phyloP scores from a whole-genome alignment of 2,113 vertebrate genomes.

The Marmota monax region DNA sequence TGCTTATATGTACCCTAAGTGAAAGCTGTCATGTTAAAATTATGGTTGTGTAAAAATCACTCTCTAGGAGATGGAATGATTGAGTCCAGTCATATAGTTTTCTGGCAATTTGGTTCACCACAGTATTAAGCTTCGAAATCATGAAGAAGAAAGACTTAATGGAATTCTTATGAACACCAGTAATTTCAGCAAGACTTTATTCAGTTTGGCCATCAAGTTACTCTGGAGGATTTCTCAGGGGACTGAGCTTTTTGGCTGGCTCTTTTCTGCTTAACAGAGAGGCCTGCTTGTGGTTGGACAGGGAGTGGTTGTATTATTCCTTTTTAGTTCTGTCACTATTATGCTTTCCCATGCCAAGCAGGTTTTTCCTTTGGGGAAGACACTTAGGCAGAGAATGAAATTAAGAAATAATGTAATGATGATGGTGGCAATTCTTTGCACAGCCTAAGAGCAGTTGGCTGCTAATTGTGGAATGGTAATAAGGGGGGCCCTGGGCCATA shows the following conservation, averaged over 20 bases:
- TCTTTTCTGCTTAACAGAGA: neutral
- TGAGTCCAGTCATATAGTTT: constrained; percentile 22
- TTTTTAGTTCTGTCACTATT: constrained; percentile 59
- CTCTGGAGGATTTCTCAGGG: neutral
- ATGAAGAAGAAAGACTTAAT: constrained; percentile 16
- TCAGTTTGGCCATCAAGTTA: neutral
- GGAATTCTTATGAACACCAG: neutral
- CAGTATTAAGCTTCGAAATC: constrained; percentile 34
- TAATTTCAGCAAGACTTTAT: constrained; percentile 31
- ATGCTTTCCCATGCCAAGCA: constrained; percentile 50
- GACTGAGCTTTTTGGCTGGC: neutral
- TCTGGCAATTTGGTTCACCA: constrained; percentile 18
- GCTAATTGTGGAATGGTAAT: constrained; percentile 73
- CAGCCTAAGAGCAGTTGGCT: constrained; percentile 75
- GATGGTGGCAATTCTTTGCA: constrained; percentile 68
- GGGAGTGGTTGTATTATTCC: constrained; percentile 47
- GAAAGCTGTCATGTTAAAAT: constrained; percentile 54
- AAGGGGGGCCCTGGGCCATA: constrained; percentile 71
- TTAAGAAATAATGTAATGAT: constrained; percentile 68
- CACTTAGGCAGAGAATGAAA: constrained; percentile 69
- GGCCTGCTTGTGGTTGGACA: neutral
- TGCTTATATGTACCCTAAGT: constrained; percentile 25
- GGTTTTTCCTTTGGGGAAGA: constrained; percentile 67
- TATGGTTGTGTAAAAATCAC: neutral
- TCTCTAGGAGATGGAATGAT: neutral